Base-by-base conservation (phyloP, 2,113 vertebrate genomes). In the Chitala chitala region DNA sequence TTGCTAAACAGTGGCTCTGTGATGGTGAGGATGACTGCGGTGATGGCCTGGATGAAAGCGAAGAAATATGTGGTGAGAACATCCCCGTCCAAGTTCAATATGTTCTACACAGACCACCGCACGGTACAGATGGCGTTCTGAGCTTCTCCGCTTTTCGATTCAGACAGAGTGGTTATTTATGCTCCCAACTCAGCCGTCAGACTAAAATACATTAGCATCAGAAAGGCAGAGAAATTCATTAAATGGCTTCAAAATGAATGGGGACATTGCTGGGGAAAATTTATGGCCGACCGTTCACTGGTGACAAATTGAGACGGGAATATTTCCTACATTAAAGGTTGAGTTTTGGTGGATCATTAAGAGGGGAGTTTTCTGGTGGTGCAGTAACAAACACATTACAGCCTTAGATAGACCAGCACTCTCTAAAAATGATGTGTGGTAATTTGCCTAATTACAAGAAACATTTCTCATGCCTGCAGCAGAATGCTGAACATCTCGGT, bases 11-110 rank as follows among this genome's bases (percentile, higher is more conserved):
- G 54, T 99, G 97, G 97, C 86, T 92, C 29, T 99, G 97, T 73
- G 97, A 99, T 42, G 97, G 97, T 0, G 95, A 98, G 56, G 93
- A 98, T 42, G 97, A 99, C 79, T 99, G 97, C 2, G 95, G 93
- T 1, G 92, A 99, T 4, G 94, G 95, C 1, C 86, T 94, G 0
- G 97, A 98, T 36, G 97, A 99, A 83, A 97, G 93, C 33, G 89
- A 92, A 50, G 89, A 89, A 72, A 80, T 98, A 4, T 99, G 97
- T 9, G 95, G 97, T 99, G 77, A 90, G 86, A 78, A 1, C 9
- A 17, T 9, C n/a, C 38, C 5, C 3, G 6, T 2, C n/a, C 1
- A 9, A n/a, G 22, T 44, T 38, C 40, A n/a, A 46, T n/a, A 66
- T n/a, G 63, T 42, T 65, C 61, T 65, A 22, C 36, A 66, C 63